phyloP scores from a whole-genome alignment of 2,888 invertebrate genomes.

The Chaetogeoica ovagalla region DNA sequence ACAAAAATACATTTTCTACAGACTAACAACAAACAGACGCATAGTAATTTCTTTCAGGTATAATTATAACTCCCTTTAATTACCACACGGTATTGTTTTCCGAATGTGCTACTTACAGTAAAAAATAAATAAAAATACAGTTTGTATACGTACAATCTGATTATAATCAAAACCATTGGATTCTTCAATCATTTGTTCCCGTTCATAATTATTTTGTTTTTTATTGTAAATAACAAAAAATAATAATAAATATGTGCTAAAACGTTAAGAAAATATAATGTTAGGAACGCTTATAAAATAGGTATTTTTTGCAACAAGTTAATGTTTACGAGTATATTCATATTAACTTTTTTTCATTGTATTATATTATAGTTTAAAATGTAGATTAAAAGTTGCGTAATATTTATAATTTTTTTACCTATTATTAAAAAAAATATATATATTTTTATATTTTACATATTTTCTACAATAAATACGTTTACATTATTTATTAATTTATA shows the following conservation, averaged over 20 bases:
- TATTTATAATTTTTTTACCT: not conserved
- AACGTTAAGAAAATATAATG: not conserved
- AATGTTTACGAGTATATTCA: no score
- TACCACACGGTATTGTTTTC: constrained; percentile 23
- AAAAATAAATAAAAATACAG: not conserved
- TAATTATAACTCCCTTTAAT: constrained; percentile 46
- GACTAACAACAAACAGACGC: constrained; percentile 15
- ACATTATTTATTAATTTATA: no score
- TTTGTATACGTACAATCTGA: constrained; percentile 21
- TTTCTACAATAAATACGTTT: no score
- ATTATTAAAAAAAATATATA: not conserved
- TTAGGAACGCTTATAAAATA: not conserved
- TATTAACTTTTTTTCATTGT: no score
- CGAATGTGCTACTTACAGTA: constrained; percentile 38
- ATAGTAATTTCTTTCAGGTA: constrained; percentile 34
- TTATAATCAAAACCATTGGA: constrained; percentile 4
- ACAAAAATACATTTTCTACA: constrained; percentile 39
- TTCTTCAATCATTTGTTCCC: constrained; percentile 15
- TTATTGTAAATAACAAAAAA: not conserved
- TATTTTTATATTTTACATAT: not conserved
- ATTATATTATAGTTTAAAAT: no score
- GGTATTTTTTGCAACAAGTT: no score
- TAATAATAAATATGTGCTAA: not conserved
- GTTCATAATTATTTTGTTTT: not conserved
- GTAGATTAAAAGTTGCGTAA: not conserved